These are phyloP conservation scores for Leptarthrus brevirostris DNA, from an alignment of 2,888 invertebrate species.

Conservation along the genomic window DNA sequence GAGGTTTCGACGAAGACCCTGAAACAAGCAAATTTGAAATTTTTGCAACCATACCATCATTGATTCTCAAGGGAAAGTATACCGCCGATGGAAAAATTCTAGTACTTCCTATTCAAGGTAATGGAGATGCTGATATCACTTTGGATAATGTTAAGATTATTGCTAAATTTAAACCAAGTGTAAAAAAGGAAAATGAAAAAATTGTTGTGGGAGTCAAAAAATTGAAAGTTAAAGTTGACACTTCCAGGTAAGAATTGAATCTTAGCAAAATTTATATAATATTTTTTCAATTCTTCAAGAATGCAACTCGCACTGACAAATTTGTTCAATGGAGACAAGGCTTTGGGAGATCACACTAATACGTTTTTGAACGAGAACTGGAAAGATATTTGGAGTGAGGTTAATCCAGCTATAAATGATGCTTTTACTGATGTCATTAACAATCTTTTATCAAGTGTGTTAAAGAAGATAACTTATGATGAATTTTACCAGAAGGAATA, in stretches of 20 bases:
- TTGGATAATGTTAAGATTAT: conserved; percentile 56
- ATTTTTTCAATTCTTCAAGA: conserved; percentile 52
- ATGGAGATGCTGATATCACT: conserved; percentile 49
- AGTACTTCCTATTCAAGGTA: conserved; percentile 59
- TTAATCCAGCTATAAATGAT: conserved; percentile 58
- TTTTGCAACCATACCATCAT: conserved; percentile 11
- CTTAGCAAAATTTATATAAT: neutral
- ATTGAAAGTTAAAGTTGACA: conserved; percentile 63
- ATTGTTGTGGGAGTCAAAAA: conserved; percentile 61
- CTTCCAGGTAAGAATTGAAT: conserved; percentile 57
- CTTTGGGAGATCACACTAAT: conserved; percentile 58
- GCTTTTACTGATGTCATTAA: conserved; percentile 55
- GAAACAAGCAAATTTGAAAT: conserved; percentile 49
- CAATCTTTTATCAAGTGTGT: conserved; percentile 54
- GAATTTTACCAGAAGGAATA: conserved; percentile 58
- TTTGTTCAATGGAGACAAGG: conserved; percentile 58
- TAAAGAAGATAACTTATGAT: conserved; percentile 58
- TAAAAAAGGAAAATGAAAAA: conserved; percentile 59
- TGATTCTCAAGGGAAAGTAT: conserved; percentile 55
- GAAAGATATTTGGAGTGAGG: conserved; percentile 59
- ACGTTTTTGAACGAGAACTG: conserved; percentile 60
- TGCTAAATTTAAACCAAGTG: conserved; percentile 63
- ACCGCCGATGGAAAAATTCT: conserved; percentile 59
- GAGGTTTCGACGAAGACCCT: conserved; percentile 50
- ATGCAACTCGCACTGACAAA: conserved; percentile 58